Base-by-base conservation (phyloP, 2,888 invertebrate species). In the Leptinotarsa rubiginosa region DNA sequence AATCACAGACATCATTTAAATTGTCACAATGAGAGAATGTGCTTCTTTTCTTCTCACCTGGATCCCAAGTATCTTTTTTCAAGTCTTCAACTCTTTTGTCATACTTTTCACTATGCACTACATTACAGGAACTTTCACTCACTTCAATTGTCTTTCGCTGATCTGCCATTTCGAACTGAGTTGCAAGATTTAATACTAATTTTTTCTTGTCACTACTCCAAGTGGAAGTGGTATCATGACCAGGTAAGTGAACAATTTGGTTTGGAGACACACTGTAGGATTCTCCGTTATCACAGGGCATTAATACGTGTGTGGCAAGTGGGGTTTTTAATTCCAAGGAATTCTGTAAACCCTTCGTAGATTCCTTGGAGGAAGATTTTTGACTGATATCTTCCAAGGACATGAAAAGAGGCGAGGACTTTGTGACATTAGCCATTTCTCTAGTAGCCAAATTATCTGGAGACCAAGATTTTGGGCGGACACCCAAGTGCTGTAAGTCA, bases 201-300 rank as follows among this genome's bases (percentile, higher is more conserved):
- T 90, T 81, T 77, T 85, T 85, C 74, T 84, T 83, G 54, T 82
- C 74, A 22, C 22, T 52, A 31, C 59, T 70, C 25, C 69, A 47
- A 59, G 69, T 56, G 41, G 59, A 25, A 64, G 71, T 69, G 62
- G 66, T 66, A 65, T 83, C 79, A 73, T 85, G 78, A 85, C 86
- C 83, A 79, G 94, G 94, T 79, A 96, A 90, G 83, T 96, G 93
- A 77, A 96, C 92, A 83, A 96, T 95, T 90, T 96, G 95, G 88
- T 96, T 96, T 82, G 96, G 96, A 65, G 96, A 96, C 47, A 96
- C 96, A 86, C 96, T 96, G 88, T 96, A 96, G 80, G 94, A 93
- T 82, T 94, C 92, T 52, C 96, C 96, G 87, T 94, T 94, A 83
- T 93, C 94, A 86, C 94, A 96, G 1, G 96, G 95, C 91, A 96